A percentile compares a stretch with the other conserved stretches of the same genome.
phyloP scores from a whole-genome alignment of 2,888 invertebrate species.

The Blera fallax region DNA sequence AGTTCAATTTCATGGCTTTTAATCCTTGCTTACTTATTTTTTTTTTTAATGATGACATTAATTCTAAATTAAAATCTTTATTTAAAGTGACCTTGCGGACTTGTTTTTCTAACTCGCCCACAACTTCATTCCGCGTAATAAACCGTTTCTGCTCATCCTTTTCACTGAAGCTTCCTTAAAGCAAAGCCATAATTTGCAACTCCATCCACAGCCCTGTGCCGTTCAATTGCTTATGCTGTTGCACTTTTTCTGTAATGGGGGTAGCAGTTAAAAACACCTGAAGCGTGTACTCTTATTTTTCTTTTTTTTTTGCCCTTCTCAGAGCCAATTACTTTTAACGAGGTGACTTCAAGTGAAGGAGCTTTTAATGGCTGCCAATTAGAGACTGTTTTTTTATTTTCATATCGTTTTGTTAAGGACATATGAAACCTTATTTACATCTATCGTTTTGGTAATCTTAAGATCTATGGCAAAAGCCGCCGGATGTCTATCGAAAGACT shows the following conservation, averaged over 20 bases:
- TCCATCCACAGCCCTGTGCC: not conserved
- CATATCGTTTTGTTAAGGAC: not conserved
- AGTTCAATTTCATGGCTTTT: too few species aligned
- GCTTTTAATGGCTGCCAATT: conserved; percentile 58
- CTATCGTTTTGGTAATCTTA: not conserved
- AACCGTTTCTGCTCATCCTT: not conserved
- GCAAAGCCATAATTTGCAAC: not conserved
- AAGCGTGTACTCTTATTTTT: conserved; percentile 34
- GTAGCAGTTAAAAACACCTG: conserved; percentile 38
- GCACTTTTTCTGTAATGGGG: conserved; percentile 13
- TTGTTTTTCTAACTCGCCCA: not conserved
- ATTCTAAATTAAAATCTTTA: too few species aligned
- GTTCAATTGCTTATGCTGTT: not conserved
- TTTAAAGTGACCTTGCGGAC: too few species aligned
- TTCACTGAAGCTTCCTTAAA: not conserved
- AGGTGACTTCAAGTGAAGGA: conserved; percentile 55
- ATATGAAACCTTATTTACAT: not conserved
- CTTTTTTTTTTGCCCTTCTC: not conserved
- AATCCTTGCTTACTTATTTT: too few species aligned
- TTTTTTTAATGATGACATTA: too few species aligned
- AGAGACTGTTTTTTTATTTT: conserved; percentile 6
- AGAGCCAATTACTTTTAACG: conserved; percentile 65
- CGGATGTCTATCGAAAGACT: not conserved
- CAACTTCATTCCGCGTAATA: not conserved
- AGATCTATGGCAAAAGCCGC: not conserved